Evolutionary conservation across 2,113 vertebrate genomes (phyloP), one percentile per base, ranked within the genome.

Genomic region (Origma solitaria): DNA sequence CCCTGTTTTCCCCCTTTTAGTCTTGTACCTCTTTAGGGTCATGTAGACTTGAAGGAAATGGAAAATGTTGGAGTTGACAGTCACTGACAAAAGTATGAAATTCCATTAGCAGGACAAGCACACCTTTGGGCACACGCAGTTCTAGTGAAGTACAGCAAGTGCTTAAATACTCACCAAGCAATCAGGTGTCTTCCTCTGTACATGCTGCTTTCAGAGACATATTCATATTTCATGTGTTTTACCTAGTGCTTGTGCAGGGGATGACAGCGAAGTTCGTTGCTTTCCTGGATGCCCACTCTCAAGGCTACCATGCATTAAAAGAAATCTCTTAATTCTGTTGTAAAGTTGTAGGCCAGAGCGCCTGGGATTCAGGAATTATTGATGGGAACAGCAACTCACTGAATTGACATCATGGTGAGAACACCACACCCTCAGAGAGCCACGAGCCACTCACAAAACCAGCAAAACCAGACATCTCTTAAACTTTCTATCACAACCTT

Each of bases 261-360:
- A n/a, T 87, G 57, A 57, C 57, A 88, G 30, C 56, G 57, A 85
- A 79, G 38, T 90, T 85, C 44, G 47, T 33, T 95, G 33, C 64
- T 93, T 89, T 95, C 25, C 28, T n/a, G 45, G 30, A 40, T 82
- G 51, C 27, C 10, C n/a, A 65, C 5, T 88, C 31, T 69, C 53
- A 82, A 90, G 64, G 28, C 10, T 86, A 80, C 4, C 20, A 61
- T 9, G 30, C 21, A 45, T 57, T 69, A 79, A 54, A 81, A 88
- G 20, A 79, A 95, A 78, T 70, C 56, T 81, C 51, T 83, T 80
- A 78, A 85, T 82, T 95, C 69, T 77, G 17, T 75, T 87, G 17
- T 47, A 35, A 88, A 79, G 19, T 44, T 82, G 24, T 56, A 78
- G 80, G 11, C 42, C 45, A 90, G 73, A 93, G n/a, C 28, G 80